Evolutionary conservation across 2,113 vertebrate species (phyloP).

Genomic region (Podilymbus podiceps): DNA sequence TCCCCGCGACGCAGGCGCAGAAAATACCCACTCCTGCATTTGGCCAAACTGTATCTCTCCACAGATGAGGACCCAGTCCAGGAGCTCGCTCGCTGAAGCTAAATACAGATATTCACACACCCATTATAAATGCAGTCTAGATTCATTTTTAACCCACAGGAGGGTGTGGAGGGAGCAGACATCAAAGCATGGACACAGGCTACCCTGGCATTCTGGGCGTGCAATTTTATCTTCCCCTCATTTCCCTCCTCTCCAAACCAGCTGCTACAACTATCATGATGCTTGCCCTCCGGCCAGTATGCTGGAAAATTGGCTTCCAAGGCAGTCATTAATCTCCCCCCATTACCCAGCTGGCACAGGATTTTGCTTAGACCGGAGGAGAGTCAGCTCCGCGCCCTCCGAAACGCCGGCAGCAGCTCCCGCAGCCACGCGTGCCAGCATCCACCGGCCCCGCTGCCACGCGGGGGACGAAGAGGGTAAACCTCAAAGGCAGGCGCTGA

Average conservation of each 20-base stretch:
- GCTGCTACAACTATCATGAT: conserved; percentile 42
- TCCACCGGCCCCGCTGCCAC: accelerated
- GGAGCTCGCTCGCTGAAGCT: background rate
- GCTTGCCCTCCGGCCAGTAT: conserved; percentile 31
- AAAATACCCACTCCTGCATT: background rate
- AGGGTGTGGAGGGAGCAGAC: conserved; percentile 37
- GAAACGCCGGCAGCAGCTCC: background rate
- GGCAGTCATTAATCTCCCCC: conserved; percentile 31
- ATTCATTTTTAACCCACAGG: conserved; percentile 50
- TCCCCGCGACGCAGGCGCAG: background rate
- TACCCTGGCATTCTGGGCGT: conserved; percentile 7
- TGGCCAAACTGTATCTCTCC: background rate
- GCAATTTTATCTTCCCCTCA: conserved; percentile 28
- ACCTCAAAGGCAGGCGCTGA: background rate
- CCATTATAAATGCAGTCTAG: conserved; percentile 36
- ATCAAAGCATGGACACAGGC: conserved; percentile 40
- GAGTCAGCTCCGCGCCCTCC: background rate
- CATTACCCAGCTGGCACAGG: conserved; percentile 38
- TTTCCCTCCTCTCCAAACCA: conserved; percentile 38
- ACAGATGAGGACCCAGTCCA: background rate
- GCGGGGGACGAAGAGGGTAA: background rate
- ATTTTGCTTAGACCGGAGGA: background rate
- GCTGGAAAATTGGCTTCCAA: conserved; percentile 53
- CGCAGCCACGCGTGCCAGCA: accelerated
- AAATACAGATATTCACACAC: conserved; percentile 43